Percentiles rank a stretch among this genome's conserved stretches.
Evolutionary conservation across 2,113 vertebrate genomes (phyloP).

Genomic region (Thomomys bottae): DNA sequence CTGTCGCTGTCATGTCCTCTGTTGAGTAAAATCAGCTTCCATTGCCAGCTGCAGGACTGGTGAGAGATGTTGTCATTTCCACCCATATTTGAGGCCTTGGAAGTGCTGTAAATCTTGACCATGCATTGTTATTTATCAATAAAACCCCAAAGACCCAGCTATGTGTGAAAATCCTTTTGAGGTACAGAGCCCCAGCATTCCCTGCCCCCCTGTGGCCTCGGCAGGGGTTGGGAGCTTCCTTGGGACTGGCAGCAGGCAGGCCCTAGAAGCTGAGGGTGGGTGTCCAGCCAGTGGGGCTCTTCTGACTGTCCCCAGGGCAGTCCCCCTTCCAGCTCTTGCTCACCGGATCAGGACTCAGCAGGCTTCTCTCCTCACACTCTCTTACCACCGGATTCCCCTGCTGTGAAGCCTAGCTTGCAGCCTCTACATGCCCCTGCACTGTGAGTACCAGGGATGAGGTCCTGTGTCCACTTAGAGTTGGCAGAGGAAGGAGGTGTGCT

Average conservation of each 20-base stretch:
- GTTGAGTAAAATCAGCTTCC: neutral
- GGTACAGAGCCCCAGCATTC: fast-evolving
- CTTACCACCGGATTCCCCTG: fast-evolving
- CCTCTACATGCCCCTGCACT: neutral
- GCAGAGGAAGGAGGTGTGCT: too few species aligned
- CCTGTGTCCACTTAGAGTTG: too few species aligned
- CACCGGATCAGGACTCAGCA: neutral
- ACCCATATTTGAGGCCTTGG: neutral
- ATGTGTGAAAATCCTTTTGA: neutral
- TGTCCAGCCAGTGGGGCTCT: neutral
- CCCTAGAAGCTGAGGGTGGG: neutral
- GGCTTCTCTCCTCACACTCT: neutral
- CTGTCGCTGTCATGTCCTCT: too few species aligned
- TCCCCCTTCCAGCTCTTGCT: neutral
- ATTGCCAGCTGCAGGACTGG: neutral
- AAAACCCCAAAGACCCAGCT: neutral
- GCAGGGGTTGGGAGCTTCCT: neutral
- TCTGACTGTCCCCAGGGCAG: neutral
- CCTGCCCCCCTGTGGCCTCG: neutral
- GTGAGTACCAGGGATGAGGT: fast-evolving
- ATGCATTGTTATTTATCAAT: neutral
- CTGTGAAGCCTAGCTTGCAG: neutral
- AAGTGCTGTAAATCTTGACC: neutral
- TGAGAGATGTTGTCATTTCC: neutral
- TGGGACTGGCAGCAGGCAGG: neutral